phyloP scores from a whole-genome alignment of 2,113 vertebrate species.

The Promerops cafer region DNA sequence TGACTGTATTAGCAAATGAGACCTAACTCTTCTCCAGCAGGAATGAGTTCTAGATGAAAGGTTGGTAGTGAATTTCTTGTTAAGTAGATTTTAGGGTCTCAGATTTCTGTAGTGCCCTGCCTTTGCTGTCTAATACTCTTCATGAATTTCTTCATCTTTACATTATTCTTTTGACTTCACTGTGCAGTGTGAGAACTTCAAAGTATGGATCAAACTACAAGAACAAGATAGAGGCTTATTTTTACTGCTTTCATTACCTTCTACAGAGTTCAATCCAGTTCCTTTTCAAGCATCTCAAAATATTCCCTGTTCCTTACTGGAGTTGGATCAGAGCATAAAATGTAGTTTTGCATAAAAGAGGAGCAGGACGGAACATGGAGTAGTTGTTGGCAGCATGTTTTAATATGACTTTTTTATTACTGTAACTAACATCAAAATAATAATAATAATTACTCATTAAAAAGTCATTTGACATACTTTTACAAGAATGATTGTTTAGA shows the following conservation, averaged over 20 bases:
- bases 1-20: not conserved
- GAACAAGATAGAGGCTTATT: not conserved
- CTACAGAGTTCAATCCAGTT: not conserved
- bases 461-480: not conserved
- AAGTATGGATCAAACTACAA: not conserved
- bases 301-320: not conserved
- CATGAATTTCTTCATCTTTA: not conserved
- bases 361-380: not conserved
- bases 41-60: not conserved
- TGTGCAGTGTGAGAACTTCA: not conserved
- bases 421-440: not conserved
- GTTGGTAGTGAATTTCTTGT: not conserved
- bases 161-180: not conserved
- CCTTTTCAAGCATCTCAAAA: not conserved
- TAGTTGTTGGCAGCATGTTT: not conserved
- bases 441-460: not conserved
- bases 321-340: not conserved
- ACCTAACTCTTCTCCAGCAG: not conserved
- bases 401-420: not conserved
- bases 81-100: not conserved
- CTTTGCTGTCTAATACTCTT: not conserved
- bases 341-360: not conserved
- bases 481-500: not conserved
- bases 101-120: not conserved
- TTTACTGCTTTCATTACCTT: not conserved